phyloP scores from a whole-genome alignment of 1,140 invertebrate genomes.

The Agrilus planipennis region DNA sequence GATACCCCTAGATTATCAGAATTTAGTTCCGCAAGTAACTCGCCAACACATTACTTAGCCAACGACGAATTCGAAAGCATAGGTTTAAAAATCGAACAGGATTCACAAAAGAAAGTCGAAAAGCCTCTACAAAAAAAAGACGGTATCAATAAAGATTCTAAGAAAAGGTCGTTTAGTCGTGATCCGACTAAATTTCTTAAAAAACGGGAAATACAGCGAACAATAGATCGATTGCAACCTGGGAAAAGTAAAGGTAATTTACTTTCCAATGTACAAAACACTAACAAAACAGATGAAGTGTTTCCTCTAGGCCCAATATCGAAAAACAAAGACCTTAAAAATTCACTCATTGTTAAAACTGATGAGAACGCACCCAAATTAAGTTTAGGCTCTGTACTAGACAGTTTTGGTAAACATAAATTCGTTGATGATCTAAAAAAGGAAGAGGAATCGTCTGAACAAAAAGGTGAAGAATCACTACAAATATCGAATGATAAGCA shows the following conservation, averaged over 20 bases:
- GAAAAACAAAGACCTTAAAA: constrained; percentile 42
- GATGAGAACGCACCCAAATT: constrained; percentile 60
- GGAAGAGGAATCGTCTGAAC: constrained; percentile 26
- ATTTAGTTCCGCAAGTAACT: constrained; percentile 61
- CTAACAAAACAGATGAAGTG: constrained; percentile 39
- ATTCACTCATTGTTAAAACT: constrained; percentile 39
- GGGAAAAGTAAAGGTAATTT: constrained; percentile 77
- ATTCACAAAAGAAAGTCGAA: constrained; percentile 32
- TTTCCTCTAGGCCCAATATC: constrained; percentile 31
- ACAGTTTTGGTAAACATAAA: constrained; percentile 48
- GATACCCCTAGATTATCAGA: constrained; percentile 63
- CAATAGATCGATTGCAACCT: constrained; percentile 68
- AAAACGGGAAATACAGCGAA: constrained; percentile 65
- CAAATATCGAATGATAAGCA: neutral
- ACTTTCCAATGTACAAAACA: constrained; percentile 43
- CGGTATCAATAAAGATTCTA: constrained; percentile 18
- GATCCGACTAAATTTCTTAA: constrained; percentile 35
- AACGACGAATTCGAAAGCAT: constrained; percentile 39
- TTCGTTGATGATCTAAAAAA: constrained; percentile 41
- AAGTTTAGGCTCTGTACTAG: constrained; percentile 67
- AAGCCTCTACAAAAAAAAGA: constrained; percentile 24
- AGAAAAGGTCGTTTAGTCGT: constrained; percentile 30
- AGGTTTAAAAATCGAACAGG: constrained; percentile 31
- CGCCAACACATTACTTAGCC: constrained; percentile 44
- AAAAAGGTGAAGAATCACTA: neutral